These are phyloP conservation scores for Axinella damicornis DNA, from an alignment of 37 sponge, comb jelly and placozoan species.

Conservation along the genomic window DNA sequence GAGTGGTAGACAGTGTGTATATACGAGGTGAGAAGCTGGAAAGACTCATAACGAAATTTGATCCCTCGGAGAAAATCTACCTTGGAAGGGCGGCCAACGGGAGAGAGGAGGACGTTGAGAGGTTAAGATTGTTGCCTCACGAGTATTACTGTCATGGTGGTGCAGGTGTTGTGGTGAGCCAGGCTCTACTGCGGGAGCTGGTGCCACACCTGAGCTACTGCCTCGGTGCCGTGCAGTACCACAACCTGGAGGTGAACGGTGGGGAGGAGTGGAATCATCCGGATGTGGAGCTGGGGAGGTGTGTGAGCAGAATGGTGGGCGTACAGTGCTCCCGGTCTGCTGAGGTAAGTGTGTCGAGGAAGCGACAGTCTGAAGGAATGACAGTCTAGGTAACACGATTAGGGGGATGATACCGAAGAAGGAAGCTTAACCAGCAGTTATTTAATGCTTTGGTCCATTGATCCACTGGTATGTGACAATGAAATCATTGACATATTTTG, in stretches of 20 bases:
- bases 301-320: conserved; percentile 65
- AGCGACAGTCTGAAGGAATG: neutral
- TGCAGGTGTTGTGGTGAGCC: conserved; percentile 66
- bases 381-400: neutral
- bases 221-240: conserved; percentile 12
- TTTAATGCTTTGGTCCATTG: too few species aligned
- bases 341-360: conserved; percentile 24
- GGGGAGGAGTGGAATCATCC: conserved; percentile 30
- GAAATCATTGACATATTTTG: too few species aligned
- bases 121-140: conserved; percentile 29
- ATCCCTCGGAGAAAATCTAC: conserved; percentile 52
- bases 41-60: conserved; percentile 21
- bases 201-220: neutral
- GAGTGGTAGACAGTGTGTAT: conserved; percentile 59
- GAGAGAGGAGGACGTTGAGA: conserved; percentile 20
- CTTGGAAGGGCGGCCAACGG: conserved; percentile 56
- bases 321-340: conserved; percentile 65
- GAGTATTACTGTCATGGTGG: conserved; percentile 73
- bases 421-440: too few species aligned
- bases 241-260: neutral
- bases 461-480: too few species aligned
- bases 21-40: conserved; percentile 36
- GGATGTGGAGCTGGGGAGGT: conserved; percentile 84
- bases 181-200: conserved; percentile 29
- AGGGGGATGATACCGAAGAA: neutral